Evolutionary conservation across 2,797 vertebrate genomes (phyloP), one percentile per base, ranked within the genome.

Genomic region (Phoeniculus purpureus): DNA sequence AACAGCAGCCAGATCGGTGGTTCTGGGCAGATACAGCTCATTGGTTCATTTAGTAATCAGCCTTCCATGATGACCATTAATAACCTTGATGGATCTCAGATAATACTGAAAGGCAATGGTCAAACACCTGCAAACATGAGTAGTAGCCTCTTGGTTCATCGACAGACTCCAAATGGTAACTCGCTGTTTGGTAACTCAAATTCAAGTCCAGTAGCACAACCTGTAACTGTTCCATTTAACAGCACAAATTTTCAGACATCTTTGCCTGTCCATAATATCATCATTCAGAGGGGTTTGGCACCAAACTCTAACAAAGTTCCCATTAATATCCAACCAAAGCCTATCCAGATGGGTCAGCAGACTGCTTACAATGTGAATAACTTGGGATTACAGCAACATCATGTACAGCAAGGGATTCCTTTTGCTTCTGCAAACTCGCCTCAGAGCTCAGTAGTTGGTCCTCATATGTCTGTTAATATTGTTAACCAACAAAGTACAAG

Each of bases 201-300:
- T 90, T 97, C 98, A 87, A 98, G 98, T 25, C 97, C 98, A 13
- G 98, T 98, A 96, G 98, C 98, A 82, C 98, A 98, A 95, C 99
- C 98, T 21, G 98, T 99, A 31, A 98, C 99, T 5, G 97, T 99
- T 96, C 99, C 99, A 16, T 99, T 99, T 96, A 99, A 98, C 96
- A 99, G 99, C 97, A 98, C 97, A 94, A 98, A 98, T 95, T 98
- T 98, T 73, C 98, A 98, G 75, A 96, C 98, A 3, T 97, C 98
- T 16, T 98, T 99, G 95, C 99, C 99, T 66, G 98, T 99, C 89
- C 99, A 99, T 96, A 99, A 99, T 95, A 99, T 99, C 96, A 99
- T 99, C 91, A 99, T 99, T 94, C 99, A 99, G 85, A 98, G 99
- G 96, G 98, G 99, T 84, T 98, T 98, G 26, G 98, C 98, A 58